A percentile compares a stretch with the other conserved stretches of the same genome.
phyloP scores from a whole-genome alignment of 2,888 invertebrate species.

The Lasioglossum morio region DNA sequence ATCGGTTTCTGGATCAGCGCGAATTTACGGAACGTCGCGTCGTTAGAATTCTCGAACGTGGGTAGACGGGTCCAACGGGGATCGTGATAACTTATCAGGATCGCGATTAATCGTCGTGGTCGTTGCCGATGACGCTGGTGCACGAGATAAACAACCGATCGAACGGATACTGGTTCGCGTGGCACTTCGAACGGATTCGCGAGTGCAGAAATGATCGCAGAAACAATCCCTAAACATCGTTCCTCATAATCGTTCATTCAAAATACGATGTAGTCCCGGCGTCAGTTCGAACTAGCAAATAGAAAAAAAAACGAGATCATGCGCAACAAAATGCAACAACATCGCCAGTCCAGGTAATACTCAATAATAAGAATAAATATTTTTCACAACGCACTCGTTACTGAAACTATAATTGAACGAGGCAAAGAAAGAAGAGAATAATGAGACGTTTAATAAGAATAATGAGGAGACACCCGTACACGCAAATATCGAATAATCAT shows the following conservation, averaged over 20 bases:
- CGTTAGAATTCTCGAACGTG: conserved; percentile 1
- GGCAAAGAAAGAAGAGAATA: background rate
- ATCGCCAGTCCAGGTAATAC: background rate
- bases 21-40: conserved; percentile 6
- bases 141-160: background rate
- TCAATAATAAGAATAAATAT: background rate
- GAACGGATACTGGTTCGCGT: background rate
- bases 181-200: background rate
- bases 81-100: conserved; percentile 1
- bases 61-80: conserved; percentile 6
- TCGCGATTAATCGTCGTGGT: background rate
- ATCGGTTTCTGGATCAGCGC: background rate
- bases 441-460: background rate
- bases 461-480: background rate
- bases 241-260: background rate
- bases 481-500: background rate
- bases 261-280: background rate
- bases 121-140: background rate
- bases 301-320: background rate
- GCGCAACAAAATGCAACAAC: background rate
- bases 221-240: conserved; percentile 10
- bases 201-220: background rate
- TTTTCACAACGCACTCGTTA: background rate
- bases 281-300: background rate
- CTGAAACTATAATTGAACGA: background rate